Evolutionary conservation across 2,113 vertebrate species (phyloP).

Genomic region (Phaetusa simplex): DNA sequence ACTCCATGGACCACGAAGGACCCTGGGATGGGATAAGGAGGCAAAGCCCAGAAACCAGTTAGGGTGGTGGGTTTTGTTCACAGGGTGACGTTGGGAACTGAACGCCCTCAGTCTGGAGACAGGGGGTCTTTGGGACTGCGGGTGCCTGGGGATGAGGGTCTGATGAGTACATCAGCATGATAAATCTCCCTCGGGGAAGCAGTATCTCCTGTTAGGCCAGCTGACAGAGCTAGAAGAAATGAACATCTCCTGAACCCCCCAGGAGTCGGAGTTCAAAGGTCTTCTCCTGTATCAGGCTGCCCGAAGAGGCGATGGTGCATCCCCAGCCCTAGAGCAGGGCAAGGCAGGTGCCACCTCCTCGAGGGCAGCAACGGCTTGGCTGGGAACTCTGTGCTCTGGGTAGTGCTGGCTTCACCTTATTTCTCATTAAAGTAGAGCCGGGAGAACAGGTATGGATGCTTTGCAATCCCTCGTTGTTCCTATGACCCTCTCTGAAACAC

Average conservation of each 20-base stretch:
- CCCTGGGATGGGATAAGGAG: not conserved
- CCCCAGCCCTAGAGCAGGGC: not conserved
- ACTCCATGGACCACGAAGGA: fast-evolving
- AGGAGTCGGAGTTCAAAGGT: not conserved
- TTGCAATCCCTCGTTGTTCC: too few species aligned
- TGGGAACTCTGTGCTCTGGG: fast-evolving
- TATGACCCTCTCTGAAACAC: fast-evolving
- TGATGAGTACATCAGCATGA: not conserved
- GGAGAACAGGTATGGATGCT: not conserved
- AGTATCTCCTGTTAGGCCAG: not conserved
- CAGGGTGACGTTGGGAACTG: fast-evolving
- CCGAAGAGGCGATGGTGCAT: fast-evolving
- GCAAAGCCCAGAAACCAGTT: not conserved
- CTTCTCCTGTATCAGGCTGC: not conserved
- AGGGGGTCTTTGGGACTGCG: too few species aligned
- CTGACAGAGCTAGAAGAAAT: not conserved
- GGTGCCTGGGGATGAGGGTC: not conserved
- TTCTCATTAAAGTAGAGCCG: not conserved
- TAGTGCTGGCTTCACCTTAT: fast-evolving
- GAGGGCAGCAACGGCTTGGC: not conserved
- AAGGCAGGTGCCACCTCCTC: not conserved
- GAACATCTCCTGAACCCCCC: too few species aligned
- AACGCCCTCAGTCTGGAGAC: not conserved
- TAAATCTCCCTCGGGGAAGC: not conserved
- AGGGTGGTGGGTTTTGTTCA: fast-evolving